Base-by-base conservation (phyloP, 92 coral and sea anemone species). In the Phenganax marumi region DNA sequence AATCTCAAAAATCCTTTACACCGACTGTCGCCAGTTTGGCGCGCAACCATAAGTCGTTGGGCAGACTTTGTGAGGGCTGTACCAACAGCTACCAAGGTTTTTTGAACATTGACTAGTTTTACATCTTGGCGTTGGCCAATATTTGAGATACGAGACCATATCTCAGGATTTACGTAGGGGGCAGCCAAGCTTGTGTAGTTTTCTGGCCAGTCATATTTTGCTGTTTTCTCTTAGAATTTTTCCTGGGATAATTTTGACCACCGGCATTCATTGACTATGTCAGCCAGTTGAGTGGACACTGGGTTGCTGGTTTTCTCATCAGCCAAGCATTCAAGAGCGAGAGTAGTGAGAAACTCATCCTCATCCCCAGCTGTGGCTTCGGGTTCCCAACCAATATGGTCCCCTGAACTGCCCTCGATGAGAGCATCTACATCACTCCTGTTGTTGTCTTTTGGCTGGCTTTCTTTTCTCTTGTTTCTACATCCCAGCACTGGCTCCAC, bases 61-160 rank as follows among this genome's bases (percentile, higher is more conserved):
- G n/a, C n/a, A n/a, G n/a, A n/a, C n/a, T n/a, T n/a, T n/a, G n/a
- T n/a, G n/a, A n/a, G n/a, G n/a, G n/a, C 13, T 60, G 83, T 54
- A 24, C 83, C 77, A 6, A 50, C 83, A 10, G 65, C 49, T 2
- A 17, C 83, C 4, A 61, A 2, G 70, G 63, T 12, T 6, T 79
- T 79, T 54, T 79, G 76, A 39, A 79, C 49, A 14, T 50, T 43
- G 25, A 52, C 47, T 43, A 61, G 62, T 13, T 70, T 79, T 23
- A 79, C 43, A 54, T 79, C 83, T n/a, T 79, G 83, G 22, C 65
- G 65, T 79, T 79, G 61, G 47, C 73, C 76, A 9, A 14, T 49
- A 11, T 16, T 65, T 48, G 54, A 56, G 13, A 79, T 17, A 23
- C 47, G 24, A 6, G 7, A 65, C 83, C 83, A 79, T 3, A 76